These are phyloP conservation scores for Eupithecia subumbrata DNA, from an alignment of 2,888 invertebrate species.

Conservation along the genomic window DNA sequence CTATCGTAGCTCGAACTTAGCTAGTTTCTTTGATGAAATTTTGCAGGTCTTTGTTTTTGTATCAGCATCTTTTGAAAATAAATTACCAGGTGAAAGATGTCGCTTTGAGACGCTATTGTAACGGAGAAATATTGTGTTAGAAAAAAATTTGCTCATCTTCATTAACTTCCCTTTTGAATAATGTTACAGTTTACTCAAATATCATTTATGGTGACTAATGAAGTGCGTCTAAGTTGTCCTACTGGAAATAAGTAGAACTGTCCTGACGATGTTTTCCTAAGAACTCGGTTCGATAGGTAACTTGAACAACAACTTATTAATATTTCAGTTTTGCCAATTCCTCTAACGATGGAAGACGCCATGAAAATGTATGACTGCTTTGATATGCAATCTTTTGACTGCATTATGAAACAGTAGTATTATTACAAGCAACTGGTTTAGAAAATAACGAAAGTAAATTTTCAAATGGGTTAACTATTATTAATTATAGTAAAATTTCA, in stretches of 20 bases:
- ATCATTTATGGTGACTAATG: not conserved
- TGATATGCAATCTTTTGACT: constrained; percentile 18
- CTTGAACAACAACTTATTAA: constrained; percentile 25
- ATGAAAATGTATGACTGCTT: constrained; percentile 31
- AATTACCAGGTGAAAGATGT: too few species aligned
- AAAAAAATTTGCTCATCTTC: not conserved
- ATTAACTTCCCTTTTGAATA: not conserved
- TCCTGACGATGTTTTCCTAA: not conserved
- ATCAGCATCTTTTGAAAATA: not conserved
- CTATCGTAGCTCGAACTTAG: not conserved
- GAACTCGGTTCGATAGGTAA: constrained; percentile 19
- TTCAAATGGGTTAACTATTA: not conserved
- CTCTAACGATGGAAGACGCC: constrained; percentile 23
- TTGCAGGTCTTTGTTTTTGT: too few species aligned
- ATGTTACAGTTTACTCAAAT: not conserved
- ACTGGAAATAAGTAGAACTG: not conserved
- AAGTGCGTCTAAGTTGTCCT: not conserved
- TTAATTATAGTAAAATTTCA: not conserved
- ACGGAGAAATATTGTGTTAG: not conserved
- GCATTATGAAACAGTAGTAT: not conserved
- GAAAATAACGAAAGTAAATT: not conserved
- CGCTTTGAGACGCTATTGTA: too few species aligned
- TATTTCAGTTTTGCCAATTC: constrained; percentile 29
- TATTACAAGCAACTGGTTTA: not conserved
- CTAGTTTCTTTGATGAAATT: not conserved